Evolutionary conservation across 1,140 invertebrate species (phyloP), one percentile per base, ranked within the genome.

Genomic region (Ptiloglossa arizonensis): DNA sequence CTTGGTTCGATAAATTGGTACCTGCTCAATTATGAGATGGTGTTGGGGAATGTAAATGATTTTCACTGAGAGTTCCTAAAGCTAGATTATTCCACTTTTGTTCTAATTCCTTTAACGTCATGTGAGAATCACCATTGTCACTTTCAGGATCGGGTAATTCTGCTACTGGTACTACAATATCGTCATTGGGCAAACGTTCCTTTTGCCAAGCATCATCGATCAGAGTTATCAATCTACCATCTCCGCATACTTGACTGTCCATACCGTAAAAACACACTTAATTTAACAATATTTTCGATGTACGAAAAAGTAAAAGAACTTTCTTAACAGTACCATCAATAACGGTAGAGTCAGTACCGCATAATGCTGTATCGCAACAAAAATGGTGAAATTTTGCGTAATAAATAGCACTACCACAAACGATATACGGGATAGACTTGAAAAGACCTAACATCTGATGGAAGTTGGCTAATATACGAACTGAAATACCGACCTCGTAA

Each of bases 141-240:
- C 97, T 97, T 91, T 99, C 98, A 1, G 97, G 97, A 93, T 98
- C 98, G 8, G 98, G 97, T 41, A 99, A 92, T 93, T 99, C 97
- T 82, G 95, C 94, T 56, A 96, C 87, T 13, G 98, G 98, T 15
- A 99, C 98, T 71, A 95, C 93, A 85, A 99, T 98, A 87, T 98
- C 97, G 89, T 99, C 97, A 85, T 96, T 94, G 19, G 98, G 98
- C 44, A 99, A 92, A 82, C 96, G 94, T 88, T 98, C 97, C 82
- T 95, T 95, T 75, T 96, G 94, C 98, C 98, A 99, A 83, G 95
- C 94, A 81, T 97, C 95, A 91, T 98, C 97, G 66, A 98, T 96
- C 75, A 98, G 93, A 89, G 98, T 97, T 82, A 98, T 94, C 66
- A 98, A 93, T 77, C 96, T 95, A 80, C 97, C 97, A 86, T 97